A percentile compares a stretch with the other conserved stretches of the same genome.
Conservation (phyloP, 2,888 invertebrate species). For the Oxystoma pomonae region DNA sequence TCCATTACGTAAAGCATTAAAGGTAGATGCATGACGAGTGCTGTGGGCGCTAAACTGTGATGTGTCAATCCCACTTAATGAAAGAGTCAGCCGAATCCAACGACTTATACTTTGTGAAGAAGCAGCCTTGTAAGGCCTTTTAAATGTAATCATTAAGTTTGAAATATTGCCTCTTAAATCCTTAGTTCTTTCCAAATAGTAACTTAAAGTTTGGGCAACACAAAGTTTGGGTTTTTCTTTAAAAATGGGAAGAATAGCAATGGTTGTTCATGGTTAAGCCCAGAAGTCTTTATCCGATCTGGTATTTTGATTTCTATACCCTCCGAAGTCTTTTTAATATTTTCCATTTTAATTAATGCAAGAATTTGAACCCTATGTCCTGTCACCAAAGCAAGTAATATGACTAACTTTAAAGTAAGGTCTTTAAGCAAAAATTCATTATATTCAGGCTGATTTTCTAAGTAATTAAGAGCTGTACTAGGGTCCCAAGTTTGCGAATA, state of each 20-base stretch:
- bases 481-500: conserved; percentile 15
- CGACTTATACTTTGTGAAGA: conserved; percentile 16
- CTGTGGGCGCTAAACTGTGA: conserved; percentile 9
- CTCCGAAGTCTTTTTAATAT: conserved; percentile 3
- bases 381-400: conserved; percentile 14
- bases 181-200: conserved; percentile 14
- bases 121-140: conserved; percentile 15
- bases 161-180: conserved; percentile 3
- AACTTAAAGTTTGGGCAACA: conserved; percentile 11
- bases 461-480: conserved; percentile 8
- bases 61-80: conserved; percentile 23
- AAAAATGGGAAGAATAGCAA: conserved; percentile 17
- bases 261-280: conserved; percentile 13
- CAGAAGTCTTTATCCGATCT: conserved; percentile 16
- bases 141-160: conserved; percentile 13
- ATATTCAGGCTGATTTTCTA: background rate
- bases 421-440: conserved; percentile 6
- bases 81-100: conserved; percentile 17
- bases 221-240: conserved; percentile 12
- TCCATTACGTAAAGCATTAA: conserved; percentile 26
- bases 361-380: conserved; percentile 21
- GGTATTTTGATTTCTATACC: conserved; percentile 15
- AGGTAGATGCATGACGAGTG: conserved; percentile 29
- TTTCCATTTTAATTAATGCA: conserved; percentile 11
- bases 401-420: conserved; percentile 15